Conservation (phyloP, 2,888 invertebrate species). For the Campopleginae sp. region DNA sequence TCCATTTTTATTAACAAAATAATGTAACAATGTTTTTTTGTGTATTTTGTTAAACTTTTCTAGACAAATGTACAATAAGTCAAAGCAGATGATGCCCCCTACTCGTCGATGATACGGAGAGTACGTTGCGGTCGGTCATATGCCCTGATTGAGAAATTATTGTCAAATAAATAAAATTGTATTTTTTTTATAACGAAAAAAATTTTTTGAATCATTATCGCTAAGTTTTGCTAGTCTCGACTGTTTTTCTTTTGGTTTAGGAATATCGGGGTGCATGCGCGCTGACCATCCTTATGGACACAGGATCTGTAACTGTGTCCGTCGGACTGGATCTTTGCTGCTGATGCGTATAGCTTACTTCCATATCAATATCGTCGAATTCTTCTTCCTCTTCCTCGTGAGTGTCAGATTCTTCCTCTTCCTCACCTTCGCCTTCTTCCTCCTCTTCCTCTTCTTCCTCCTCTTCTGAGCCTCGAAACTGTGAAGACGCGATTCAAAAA, state of each 20-base stretch:
- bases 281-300: slow-evolving; percentile 81
- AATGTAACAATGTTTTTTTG: slow-evolving; percentile 33
- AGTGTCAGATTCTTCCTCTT: slow-evolving; percentile 82
- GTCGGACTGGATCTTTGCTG: slow-evolving; percentile 82
- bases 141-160: slow-evolving; percentile 59
- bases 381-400: slow-evolving; percentile 83
- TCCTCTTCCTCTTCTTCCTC: slow-evolving; percentile 83
- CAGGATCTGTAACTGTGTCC: slow-evolving; percentile 80
- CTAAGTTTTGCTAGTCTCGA: neutral
- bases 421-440: slow-evolving; percentile 82
- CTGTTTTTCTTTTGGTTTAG: slow-evolving; percentile 32
- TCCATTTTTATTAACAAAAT: slow-evolving; percentile 44
- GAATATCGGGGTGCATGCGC: slow-evolving; percentile 74
- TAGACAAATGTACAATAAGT: slow-evolving; percentile 15
- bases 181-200: slow-evolving; percentile 36
- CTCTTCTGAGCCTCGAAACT: slow-evolving; percentile 78
- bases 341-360: slow-evolving; percentile 82
- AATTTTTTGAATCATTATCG: neutral
- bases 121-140: slow-evolving; percentile 48
- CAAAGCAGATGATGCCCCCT: slow-evolving; percentile 29
- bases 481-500: neutral
- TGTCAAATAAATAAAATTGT: slow-evolving; percentile 54
- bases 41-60: neutral
- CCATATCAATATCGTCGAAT: slow-evolving; percentile 83
- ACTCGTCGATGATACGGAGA: slow-evolving; percentile 44